These are phyloP conservation scores for Manduca sexta DNA, from an alignment of 1,140 invertebrate species.

Conservation along the genomic window DNA sequence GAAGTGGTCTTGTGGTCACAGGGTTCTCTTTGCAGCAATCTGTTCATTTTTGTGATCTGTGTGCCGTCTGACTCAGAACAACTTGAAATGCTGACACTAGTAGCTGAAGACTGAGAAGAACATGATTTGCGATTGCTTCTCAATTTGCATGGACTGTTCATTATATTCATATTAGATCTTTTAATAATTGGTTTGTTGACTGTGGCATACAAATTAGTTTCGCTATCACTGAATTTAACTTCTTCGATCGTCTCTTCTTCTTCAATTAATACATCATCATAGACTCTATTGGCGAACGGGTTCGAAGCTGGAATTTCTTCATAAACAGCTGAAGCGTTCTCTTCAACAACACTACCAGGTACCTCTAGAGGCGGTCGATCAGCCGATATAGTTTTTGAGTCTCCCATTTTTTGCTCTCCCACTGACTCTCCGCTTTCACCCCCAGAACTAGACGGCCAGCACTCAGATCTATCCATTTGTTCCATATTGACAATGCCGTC, in stretches of 20 bases:
- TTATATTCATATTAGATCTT: constrained; percentile 72
- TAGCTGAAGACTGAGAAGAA: constrained; percentile 65
- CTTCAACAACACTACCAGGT: constrained; percentile 42
- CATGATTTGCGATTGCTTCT: constrained; percentile 60
- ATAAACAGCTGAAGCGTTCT: constrained; percentile 41
- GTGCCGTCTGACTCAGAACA: constrained; percentile 72
- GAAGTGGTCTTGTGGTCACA: constrained; percentile 68
- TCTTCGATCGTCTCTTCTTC: constrained; percentile 55
- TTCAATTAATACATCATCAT: constrained; percentile 62
- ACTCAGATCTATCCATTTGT: constrained; percentile 78
- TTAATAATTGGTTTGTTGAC: constrained; percentile 65
- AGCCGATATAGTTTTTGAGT: constrained; percentile 33
- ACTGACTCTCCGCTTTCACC: constrained; percentile 67
- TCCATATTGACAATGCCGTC: constrained; percentile 79
- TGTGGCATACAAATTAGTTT: constrained; percentile 65
- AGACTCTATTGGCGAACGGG: constrained; percentile 47
- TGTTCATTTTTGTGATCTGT: constrained; percentile 68
- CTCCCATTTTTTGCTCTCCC: constrained; percentile 47
- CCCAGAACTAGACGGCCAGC: constrained; percentile 74
- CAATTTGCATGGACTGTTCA: constrained; percentile 63
- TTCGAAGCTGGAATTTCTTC: constrained; percentile 48
- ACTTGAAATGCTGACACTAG: constrained; percentile 70
- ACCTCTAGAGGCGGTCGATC: constrained; percentile 56
- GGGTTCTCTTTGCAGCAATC: constrained; percentile 46
- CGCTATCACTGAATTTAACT: constrained; percentile 53